Evolutionary conservation across 2,797 vertebrate species (phyloP).

Genomic region (Lithobates pipiens): DNA sequence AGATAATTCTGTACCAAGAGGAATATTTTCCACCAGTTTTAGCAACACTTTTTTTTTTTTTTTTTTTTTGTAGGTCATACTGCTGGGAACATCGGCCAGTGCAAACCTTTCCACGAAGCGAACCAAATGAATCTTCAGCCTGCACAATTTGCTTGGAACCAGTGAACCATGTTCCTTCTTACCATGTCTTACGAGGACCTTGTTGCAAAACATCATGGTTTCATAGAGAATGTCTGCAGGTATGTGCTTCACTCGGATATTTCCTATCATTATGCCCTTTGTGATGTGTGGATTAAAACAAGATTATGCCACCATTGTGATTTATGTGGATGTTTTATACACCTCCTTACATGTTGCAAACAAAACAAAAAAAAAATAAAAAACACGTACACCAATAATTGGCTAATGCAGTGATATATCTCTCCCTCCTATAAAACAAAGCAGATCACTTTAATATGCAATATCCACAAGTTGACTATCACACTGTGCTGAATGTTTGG

Average conservation of each 20-base stretch:
- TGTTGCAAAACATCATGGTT: slow-evolving; percentile 94
- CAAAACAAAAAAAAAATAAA: too few relatives aligned
- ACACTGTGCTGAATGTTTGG: not conserved
- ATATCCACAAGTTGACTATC: not conserved
- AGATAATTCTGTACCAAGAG: too few relatives aligned
- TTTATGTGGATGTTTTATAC: too few relatives aligned
- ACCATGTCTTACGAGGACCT: slow-evolving; percentile 86
- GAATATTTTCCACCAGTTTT: not conserved
- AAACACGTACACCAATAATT: too few relatives aligned
- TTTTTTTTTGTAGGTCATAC: slow-evolving; percentile 82
- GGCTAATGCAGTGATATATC: too few relatives aligned
- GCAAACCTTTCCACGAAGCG: slow-evolving; percentile 73
- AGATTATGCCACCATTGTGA: too few relatives aligned
- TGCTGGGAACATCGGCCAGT: slow-evolving; percentile 87
- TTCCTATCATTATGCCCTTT: not conserved
- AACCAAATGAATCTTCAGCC: slow-evolving; percentile 77
- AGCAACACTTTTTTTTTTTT: not conserved
- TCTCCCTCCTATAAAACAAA: not conserved
- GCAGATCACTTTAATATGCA: not conserved
- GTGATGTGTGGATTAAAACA: too few relatives aligned
- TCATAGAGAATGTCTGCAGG: slow-evolving; percentile 95
- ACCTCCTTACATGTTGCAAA: too few relatives aligned
- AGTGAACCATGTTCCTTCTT: slow-evolving; percentile 82
- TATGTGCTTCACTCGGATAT: slow-evolving; percentile 67
- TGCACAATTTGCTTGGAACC: slow-evolving; percentile 92